Evolutionary conservation across 2,113 vertebrate genomes (phyloP), one percentile per base, ranked within the genome.

Genomic region (Podilymbus podiceps): DNA sequence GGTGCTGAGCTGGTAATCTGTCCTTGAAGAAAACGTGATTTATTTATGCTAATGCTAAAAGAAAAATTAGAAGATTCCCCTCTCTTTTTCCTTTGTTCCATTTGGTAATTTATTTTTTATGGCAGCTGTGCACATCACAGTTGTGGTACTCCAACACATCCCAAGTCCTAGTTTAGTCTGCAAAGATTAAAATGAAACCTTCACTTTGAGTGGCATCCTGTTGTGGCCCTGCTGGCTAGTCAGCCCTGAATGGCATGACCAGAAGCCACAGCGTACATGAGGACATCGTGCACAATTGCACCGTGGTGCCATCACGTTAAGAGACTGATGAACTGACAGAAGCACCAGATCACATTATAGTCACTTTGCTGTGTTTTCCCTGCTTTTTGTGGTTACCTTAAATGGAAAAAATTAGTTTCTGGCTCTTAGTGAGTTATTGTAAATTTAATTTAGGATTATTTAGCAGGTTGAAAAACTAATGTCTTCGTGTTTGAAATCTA

Each of bases 261-360:
- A 72, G 74, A 63, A 46, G 62, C 23, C 42, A 20, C 16, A 15
- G 56, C 15, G 42, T n/a, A 10, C 19, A 2, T 5, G 20, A 40
- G 25, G 17, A 19, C 19, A 28, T 50, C 31, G 19, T 0, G 0
- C 27, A 33, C n/a, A 11, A 5, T 27, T 53, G 30, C 22, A 6
- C 53, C 0, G 1, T 12, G 13, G 7, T 74, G 60, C 42, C 20
- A 2, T 13, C 31, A 5, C 0, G 9, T 22, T 38, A 49, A 44
- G 16, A 33, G 49, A 11, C 13, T 20, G 42, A 50, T 19, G 33
- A 40, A 35, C 50, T 0, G 1, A 11, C 25, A 18, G 7, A 18
- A 64, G 25, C 16, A 64, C 50, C 33, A 30, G 20, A 19, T 40
- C 42, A 8, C 23, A 1, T 15, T 27, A 30, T 31, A 52, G 33